phyloP scores from a whole-genome alignment of 2,797 vertebrate genomes.

The Miichthys miiuy region DNA sequence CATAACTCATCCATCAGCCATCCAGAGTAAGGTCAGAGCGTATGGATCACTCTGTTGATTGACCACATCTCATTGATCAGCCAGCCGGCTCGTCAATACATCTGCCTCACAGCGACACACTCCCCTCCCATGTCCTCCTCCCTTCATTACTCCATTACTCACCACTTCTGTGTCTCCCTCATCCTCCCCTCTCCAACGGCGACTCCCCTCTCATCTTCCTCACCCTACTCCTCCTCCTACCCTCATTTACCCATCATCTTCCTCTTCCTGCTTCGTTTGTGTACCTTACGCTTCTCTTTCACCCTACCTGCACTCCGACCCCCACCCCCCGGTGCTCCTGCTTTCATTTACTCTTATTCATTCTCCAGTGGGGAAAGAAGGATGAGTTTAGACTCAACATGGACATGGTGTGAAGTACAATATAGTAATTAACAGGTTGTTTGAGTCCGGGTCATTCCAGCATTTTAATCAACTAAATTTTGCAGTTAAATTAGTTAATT shows the following conservation, averaged over 20 bases:
- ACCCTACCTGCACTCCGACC: no score
- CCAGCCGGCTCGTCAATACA: constrained; percentile 63
- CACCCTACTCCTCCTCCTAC: neutral
- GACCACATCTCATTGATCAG: constrained; percentile 75
- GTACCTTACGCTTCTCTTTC: constrained; percentile 35
- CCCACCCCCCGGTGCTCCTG: constrained; percentile 19
- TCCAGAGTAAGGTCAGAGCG: constrained; percentile 76
- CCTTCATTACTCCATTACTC: constrained; percentile 54
- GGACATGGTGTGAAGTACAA: neutral
- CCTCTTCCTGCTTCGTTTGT: constrained; percentile 40
- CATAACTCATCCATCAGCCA: constrained; percentile 40
- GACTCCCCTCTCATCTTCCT: constrained; percentile 35
- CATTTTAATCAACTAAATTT: no score
- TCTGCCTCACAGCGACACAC: constrained; percentile 65
- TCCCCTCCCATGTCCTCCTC: constrained; percentile 41
- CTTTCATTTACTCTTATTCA: constrained; percentile 13
- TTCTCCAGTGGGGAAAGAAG: constrained; percentile 21
- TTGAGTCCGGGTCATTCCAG: neutral
- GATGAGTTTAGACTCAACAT: constrained; percentile 24
- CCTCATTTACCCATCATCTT: constrained; percentile 33
- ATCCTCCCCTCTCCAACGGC: constrained; percentile 24
- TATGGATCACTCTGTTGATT: constrained; percentile 80
- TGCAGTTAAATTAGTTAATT: no score
- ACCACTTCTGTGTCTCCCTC: constrained; percentile 42
- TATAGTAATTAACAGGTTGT: constrained; percentile 5